phyloP scores from a whole-genome alignment of 2,113 vertebrate species.

The Cynoglossus semilaevis region DNA sequence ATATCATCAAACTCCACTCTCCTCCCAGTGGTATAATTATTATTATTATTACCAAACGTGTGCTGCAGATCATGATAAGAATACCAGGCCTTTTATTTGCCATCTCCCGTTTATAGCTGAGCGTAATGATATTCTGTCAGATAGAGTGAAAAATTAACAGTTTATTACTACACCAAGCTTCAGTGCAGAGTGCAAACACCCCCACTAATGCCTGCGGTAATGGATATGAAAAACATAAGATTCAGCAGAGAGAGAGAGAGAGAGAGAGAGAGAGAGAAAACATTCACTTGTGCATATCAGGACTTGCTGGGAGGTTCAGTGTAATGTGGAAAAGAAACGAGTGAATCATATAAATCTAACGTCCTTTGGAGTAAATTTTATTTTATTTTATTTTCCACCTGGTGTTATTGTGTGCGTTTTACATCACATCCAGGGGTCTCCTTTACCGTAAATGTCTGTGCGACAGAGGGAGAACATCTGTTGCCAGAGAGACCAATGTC shows the following conservation, averaged over 20 bases:
- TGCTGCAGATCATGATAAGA: constrained; percentile 56
- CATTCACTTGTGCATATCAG: constrained; percentile 46
- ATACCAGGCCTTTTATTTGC: constrained; percentile 59
- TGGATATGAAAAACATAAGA: constrained; percentile 56
- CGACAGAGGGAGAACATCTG: too few relatives aligned
- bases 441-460: neutral
- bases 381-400: constrained; percentile 43
- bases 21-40: constrained; percentile 64
- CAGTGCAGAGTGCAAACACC: constrained; percentile 64
- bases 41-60: constrained; percentile 62
- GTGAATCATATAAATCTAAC: constrained; percentile 58
- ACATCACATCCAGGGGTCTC: neutral
- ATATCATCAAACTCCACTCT: constrained; percentile 35
- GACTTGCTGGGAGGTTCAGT: constrained; percentile 52
- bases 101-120: constrained; percentile 60
- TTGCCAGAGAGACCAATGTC: too few relatives aligned
- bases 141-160: constrained; percentile 63
- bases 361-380: constrained; percentile 27
- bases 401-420: constrained; percentile 13
- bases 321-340: constrained; percentile 26
- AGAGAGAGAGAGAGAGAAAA: constrained; percentile 39
- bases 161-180: constrained; percentile 60
- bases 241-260: constrained; percentile 40
- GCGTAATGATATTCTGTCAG: constrained; percentile 71
- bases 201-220: constrained; percentile 63